A percentile compares a stretch with the other conserved stretches of the same genome.
Conservation (phyloP, 2,113 vertebrate genomes). For the Beaufortia kweichowensis region DNA sequence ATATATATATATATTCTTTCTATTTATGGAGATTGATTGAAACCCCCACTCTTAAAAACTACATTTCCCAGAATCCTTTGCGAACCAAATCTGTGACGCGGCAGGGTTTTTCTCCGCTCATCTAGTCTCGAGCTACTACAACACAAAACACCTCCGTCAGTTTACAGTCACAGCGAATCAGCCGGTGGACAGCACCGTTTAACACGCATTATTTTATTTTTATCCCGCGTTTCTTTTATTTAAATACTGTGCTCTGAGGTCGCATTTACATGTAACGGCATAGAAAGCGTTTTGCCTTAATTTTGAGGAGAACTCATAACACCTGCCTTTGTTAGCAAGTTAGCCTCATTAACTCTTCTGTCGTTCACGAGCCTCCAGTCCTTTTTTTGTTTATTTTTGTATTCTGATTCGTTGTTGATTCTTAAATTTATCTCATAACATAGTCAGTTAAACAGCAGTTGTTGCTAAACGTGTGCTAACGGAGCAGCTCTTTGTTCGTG, state of each 20-base stretch:
- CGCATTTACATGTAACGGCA: background rate
- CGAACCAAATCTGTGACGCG: slow-evolving; percentile 33
- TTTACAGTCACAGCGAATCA: slow-evolving; percentile 46
- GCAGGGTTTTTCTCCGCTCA: slow-evolving; percentile 34
- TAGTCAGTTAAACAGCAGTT: slow-evolving; percentile 17
- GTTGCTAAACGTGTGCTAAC: slow-evolving; percentile 23
- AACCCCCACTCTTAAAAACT: background rate
- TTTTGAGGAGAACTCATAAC: slow-evolving; percentile 23
- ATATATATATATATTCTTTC: too few relatives aligned
- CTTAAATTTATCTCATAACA: background rate
- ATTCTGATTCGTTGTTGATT: background rate
- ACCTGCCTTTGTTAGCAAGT: slow-evolving; percentile 58
- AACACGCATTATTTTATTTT: background rate
- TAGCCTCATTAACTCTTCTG: slow-evolving; percentile 6
- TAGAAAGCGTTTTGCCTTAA: background rate
- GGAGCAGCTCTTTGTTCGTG: slow-evolving; percentile 39
- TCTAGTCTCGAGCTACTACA: slow-evolving; percentile 30
- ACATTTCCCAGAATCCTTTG: slow-evolving; percentile 39
- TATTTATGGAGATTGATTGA: background rate
- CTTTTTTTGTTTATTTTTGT: background rate
- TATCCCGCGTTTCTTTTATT: background rate
- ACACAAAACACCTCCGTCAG: slow-evolving; percentile 45
- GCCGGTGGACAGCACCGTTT: slow-evolving; percentile 8
- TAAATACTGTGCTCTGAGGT: background rate
- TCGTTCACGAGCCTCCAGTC: background rate